A percentile compares a stretch with the other conserved stretches of the same genome.
phyloP scores from a whole-genome alignment of 2,797 vertebrate species.

The Holocentrus rufus region DNA sequence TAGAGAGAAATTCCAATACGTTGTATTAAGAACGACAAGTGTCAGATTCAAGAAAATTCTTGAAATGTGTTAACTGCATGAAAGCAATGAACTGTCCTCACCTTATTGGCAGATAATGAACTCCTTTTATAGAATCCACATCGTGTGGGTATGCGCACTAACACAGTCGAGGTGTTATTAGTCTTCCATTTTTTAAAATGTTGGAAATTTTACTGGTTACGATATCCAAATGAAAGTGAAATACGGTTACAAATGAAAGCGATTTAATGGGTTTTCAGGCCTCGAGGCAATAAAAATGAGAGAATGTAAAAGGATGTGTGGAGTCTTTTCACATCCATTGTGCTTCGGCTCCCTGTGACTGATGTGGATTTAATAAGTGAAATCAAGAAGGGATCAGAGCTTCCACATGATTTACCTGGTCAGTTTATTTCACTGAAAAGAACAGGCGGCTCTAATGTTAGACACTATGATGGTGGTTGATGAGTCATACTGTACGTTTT shows the following conservation, averaged over 20 bases:
- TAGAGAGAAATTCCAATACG: not conserved
- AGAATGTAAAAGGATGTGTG: not conserved
- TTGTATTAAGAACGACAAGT: conserved; percentile 16
- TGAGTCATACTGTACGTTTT: not conserved
- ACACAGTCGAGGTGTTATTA: too few relatives aligned
- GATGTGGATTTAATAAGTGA: too few relatives aligned
- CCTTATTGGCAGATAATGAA: not conserved
- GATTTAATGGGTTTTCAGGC: not conserved
- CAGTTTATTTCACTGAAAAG: too few relatives aligned
- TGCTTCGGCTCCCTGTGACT: too few relatives aligned
- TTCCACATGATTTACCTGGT: not conserved
- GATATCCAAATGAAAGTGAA: too few relatives aligned
- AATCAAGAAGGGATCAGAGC: not conserved
- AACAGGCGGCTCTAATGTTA: too few relatives aligned
- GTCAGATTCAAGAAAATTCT: too few relatives aligned
- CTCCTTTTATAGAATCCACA: not conserved
- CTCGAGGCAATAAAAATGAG: not conserved
- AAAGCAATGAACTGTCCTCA: not conserved
- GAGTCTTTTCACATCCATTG: not conserved
- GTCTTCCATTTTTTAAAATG: too few relatives aligned
- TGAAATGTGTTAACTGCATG: not conserved
- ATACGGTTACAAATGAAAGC: too few relatives aligned
- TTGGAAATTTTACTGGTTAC: too few relatives aligned
- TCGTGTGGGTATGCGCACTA: too few relatives aligned
- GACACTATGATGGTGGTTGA: too few relatives aligned